Evolutionary conservation across 1,140 invertebrate species (phyloP).

Genomic region (Bemisia tabaci): DNA sequence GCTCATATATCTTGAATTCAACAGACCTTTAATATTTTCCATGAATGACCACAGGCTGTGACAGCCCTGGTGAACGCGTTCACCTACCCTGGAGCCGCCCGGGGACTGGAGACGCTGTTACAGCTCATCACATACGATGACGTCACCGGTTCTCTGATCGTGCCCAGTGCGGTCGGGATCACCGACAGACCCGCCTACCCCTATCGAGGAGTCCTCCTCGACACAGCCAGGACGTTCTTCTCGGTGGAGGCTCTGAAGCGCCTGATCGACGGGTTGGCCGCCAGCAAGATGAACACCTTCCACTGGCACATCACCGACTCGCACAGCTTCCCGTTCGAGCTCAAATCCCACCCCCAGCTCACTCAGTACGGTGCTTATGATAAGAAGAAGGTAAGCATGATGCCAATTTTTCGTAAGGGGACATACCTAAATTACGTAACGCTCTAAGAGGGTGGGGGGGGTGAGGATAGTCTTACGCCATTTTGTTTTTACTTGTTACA

Average conservation of each 20-base stretch:
- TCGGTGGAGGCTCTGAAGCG: constrained; percentile 49
- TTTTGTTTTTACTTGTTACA: too few species aligned
- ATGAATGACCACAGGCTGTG: too few species aligned
- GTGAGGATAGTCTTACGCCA: too few species aligned
- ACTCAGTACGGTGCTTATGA: constrained; percentile 57
- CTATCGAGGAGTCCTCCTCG: constrained; percentile 59
- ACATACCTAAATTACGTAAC: too few species aligned
- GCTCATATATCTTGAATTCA: too few species aligned
- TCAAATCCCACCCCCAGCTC: constrained; percentile 49
- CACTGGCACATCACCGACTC: constrained; percentile 86
- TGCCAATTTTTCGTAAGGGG: too few species aligned
- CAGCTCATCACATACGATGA: constrained; percentile 62
- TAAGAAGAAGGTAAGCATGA: constrained; percentile 39
- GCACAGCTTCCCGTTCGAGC: constrained; percentile 68
- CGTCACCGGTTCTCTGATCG: constrained; percentile 40
- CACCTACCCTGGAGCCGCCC: constrained; percentile 56
- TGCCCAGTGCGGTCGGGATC: constrained; percentile 44
- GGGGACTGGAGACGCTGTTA: constrained; percentile 61
- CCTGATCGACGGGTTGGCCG: constrained; percentile 65
- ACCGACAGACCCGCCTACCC: constrained; percentile 53
- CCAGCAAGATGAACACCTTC: constrained; percentile 69
- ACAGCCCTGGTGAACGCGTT: constrained; percentile 43
- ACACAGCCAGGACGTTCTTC: constrained; percentile 62
- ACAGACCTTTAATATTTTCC: too few species aligned
- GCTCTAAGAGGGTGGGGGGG: too few species aligned